Base-by-base conservation (phyloP, 2,888 invertebrate species). In the Chrysina gloriosa region DNA sequence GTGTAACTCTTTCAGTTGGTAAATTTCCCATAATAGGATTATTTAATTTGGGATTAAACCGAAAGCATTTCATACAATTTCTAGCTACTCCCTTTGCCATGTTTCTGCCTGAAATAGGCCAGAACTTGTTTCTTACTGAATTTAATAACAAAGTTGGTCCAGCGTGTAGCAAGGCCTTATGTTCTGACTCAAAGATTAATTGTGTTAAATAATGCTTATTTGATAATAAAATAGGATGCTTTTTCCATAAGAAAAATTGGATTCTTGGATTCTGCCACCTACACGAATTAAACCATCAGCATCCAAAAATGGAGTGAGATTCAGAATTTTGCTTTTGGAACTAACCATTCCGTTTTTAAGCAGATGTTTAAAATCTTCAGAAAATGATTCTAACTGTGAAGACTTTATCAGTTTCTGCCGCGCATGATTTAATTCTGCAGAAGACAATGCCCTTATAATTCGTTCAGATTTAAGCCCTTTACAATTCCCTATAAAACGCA, bases 221-320 rank as follows among this genome's bases (percentile, higher is more conserved):
- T 5, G 56, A 36, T 56, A 36, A 34, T 5, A 34, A 11, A 9
- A 56, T 31, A 4, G 65, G 61, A 27, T 58, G 50, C 45, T 42
- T 54, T 66, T 27, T n/a, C 29, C 27, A 16, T 61, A 36, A 19
- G 14, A 23, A 14, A 14, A 23, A 16, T 56, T 21, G 5, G 56
- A 11, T 14, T 25, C 4, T 19, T 31, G 16, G 19, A 56, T 11
- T 16, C 56, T 9, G 2, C 56, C 56, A 31, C 36, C 36, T 7
- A 56, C 56, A 16, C 56, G 5, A 6, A 56, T 2, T 23, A 56
- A 4, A 19, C 34, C 56, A 4, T 31, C 11, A 5, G 25, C 4
- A 21, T 56, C 56, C 23, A 56, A 7, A 21, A 56, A 56, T 19
- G 56, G 56, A 14, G 25, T 36, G 16, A 56, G 36, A 7, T 5